Percentiles rank a stretch among this genome's conserved stretches.
Evolutionary conservation across 2,797 vertebrate genomes (phyloP).

Genomic region (Triplophysa bombifrons): DNA sequence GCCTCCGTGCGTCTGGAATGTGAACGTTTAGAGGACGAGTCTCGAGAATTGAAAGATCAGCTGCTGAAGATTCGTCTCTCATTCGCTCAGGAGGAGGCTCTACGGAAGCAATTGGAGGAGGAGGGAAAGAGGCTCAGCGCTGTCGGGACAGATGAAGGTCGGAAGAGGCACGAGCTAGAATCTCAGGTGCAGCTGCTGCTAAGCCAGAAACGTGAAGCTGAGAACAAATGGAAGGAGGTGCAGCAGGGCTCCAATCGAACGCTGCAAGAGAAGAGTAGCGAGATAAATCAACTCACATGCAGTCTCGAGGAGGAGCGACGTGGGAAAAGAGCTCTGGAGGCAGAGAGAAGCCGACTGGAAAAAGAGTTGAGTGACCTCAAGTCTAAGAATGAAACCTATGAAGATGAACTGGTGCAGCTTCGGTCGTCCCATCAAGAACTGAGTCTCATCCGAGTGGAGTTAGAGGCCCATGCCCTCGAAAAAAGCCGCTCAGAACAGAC

Average conservation of each 20-base stretch:
- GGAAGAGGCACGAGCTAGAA: slow-evolving; percentile 86
- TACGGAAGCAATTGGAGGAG: slow-evolving; percentile 72
- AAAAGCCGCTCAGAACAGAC: slow-evolving; percentile 83
- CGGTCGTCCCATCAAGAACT: slow-evolving; percentile 84
- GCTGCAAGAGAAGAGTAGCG: slow-evolving; percentile 86
- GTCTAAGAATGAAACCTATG: slow-evolving; percentile 76
- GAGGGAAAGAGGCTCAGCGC: slow-evolving; percentile 81
- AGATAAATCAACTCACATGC: slow-evolving; percentile 82
- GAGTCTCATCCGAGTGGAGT: slow-evolving; percentile 76
- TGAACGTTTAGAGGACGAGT: slow-evolving; percentile 82
- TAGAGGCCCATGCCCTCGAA: slow-evolving; percentile 84
- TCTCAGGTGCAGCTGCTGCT: slow-evolving; percentile 79
- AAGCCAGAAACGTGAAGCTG: slow-evolving; percentile 81
- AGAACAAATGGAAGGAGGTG: slow-evolving; percentile 76
- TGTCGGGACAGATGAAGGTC: slow-evolving; percentile 81
- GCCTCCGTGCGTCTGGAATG: slow-evolving; percentile 80
- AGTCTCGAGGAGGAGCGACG: slow-evolving; percentile 85
- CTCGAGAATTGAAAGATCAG: slow-evolving; percentile 85
- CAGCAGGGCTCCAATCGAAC: slow-evolving; percentile 80
- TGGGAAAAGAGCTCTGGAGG: slow-evolving; percentile 82
- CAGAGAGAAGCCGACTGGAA: slow-evolving; percentile 82
- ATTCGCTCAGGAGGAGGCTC: slow-evolving; percentile 81
- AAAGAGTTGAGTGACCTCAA: slow-evolving; percentile 83
- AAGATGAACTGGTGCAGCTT: slow-evolving; percentile 77
- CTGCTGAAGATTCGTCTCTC: slow-evolving; percentile 33